Conservation (phyloP, 2,113 vertebrate genomes). For the Cyphomyrus discorhynchus region DNA sequence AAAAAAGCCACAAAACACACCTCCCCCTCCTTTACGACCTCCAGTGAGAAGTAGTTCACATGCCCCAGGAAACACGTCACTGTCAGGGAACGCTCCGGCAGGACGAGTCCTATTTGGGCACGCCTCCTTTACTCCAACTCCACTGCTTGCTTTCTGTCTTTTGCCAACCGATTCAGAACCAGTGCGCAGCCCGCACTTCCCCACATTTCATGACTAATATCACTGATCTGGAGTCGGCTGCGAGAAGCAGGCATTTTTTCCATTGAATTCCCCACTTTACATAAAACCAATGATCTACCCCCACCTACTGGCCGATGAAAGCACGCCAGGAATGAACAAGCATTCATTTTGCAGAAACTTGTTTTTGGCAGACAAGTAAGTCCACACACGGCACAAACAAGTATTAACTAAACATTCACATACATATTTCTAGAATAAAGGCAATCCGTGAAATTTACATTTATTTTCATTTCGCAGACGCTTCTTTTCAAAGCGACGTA, state of each 20-base stretch:
- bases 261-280: neutral
- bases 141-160: neutral
- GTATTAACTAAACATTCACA: neutral
- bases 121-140: conserved; percentile 10
- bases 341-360: neutral
- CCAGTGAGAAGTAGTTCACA: conserved; percentile 47
- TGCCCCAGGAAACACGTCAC: conserved; percentile 73
- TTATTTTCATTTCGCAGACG: neutral
- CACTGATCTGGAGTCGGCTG: neutral
- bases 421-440: neutral
- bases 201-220: neutral
- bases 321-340: neutral
- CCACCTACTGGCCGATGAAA: conserved; percentile 34
- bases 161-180: neutral
- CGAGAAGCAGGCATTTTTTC: neutral
- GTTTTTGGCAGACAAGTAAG: neutral
- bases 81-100: conserved; percentile 29
- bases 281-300: conserved; percentile 18
- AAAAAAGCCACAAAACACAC: neutral
- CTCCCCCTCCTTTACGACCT: conserved; percentile 39
- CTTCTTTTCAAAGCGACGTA: neutral
- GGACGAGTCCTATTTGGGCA: conserved; percentile 34
- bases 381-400: neutral
- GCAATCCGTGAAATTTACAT: neutral
- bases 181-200: neutral